phyloP scores from a whole-genome alignment of 2,797 vertebrate species.

The Momotus momota region DNA sequence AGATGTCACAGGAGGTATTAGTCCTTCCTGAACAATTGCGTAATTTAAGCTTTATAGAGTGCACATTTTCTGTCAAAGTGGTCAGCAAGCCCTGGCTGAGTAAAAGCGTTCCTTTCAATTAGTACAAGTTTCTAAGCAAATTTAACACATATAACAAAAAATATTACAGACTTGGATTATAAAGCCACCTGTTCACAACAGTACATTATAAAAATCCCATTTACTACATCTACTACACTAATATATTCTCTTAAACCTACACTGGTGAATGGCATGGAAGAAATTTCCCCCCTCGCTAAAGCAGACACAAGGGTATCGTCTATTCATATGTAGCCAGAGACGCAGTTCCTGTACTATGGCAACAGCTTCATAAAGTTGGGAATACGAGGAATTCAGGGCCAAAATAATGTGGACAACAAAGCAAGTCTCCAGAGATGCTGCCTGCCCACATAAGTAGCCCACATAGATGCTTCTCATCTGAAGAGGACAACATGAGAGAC shows the following conservation, averaged over 20 bases:
- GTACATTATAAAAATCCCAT: not conserved
- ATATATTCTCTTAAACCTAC: not conserved
- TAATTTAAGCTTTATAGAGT: slow-evolving; percentile 57
- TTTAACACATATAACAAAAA: not conserved
- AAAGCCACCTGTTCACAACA: not conserved
- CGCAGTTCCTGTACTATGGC: not conserved
- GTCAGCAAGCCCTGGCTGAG: slow-evolving; percentile 60
- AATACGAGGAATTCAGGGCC: not conserved
- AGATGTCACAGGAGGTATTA: slow-evolving; percentile 27
- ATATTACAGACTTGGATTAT: not conserved
- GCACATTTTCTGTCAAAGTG: slow-evolving; percentile 36
- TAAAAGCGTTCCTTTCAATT: slow-evolving; percentile 68
- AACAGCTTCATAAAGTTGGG: not conserved
- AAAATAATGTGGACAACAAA: not conserved
- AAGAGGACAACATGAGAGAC: not conserved
- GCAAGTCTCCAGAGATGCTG: not conserved
- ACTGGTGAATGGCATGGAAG: not conserved
- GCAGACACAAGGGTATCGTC: not conserved
- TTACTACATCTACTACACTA: not conserved
- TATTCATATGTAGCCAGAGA: not conserved
- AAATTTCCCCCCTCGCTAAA: not conserved
- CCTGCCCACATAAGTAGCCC: not conserved
- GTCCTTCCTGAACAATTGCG: slow-evolving; percentile 56
- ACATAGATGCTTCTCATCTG: not conserved
- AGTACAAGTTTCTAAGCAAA: slow-evolving; percentile 42